Conservation (phyloP, 2,797 vertebrate species). For the Myotis planiceps region DNA sequence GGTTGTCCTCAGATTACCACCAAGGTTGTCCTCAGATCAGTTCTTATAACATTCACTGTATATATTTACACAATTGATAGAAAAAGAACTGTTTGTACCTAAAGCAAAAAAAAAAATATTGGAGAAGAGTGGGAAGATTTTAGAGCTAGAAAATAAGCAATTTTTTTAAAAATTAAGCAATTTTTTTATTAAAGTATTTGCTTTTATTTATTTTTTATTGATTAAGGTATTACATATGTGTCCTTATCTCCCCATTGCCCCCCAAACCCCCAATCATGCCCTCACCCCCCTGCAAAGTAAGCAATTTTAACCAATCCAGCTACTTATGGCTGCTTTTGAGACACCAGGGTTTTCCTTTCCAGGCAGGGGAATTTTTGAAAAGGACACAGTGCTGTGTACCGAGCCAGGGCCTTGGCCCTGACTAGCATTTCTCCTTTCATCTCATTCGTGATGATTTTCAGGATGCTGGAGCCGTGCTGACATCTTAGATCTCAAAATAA, state of each 20-base stretch:
- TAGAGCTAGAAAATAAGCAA: neutral
- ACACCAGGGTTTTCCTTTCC: neutral
- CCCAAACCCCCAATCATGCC: too few relatives aligned
- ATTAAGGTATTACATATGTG: too few relatives aligned
- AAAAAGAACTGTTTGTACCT: neutral
- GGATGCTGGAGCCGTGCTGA: neutral
- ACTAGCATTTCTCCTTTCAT: neutral
- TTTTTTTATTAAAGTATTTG: too few relatives aligned
- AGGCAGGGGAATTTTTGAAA: neutral
- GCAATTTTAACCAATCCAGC: neutral
- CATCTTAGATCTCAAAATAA: neutral
- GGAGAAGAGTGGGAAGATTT: neutral
- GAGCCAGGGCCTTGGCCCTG: neutral
- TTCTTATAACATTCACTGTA: neutral
- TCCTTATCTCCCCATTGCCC: too few relatives aligned
- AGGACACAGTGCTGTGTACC: fast-evolving
- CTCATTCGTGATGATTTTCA: neutral
- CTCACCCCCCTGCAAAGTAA: neutral
- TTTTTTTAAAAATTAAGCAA: neutral
- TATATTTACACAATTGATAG: neutral
- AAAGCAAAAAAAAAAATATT: neutral
- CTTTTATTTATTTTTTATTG: too few relatives aligned
- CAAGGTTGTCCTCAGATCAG: neutral
- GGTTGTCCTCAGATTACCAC: too few relatives aligned
- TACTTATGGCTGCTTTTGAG: neutral